Conservation (phyloP, 2,888 invertebrate species). For the Synergus gifuensis region DNA sequence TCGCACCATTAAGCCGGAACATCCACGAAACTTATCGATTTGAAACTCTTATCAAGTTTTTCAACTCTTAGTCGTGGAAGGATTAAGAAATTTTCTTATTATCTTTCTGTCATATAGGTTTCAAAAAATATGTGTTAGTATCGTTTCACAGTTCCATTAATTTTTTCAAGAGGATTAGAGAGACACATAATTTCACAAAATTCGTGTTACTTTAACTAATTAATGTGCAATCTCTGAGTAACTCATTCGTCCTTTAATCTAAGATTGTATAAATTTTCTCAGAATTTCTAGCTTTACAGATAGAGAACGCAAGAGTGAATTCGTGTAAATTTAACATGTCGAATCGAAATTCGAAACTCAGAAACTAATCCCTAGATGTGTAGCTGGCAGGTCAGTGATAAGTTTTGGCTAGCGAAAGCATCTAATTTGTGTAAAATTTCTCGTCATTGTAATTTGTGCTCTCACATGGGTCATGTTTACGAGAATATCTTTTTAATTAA, state of each 20-base stretch:
- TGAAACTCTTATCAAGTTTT: slow-evolving; percentile 44
- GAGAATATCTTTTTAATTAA: background rate
- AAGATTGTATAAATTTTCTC: background rate
- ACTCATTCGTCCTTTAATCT: background rate
- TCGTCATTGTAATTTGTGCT: slow-evolving; percentile 18
- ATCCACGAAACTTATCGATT: slow-evolving; percentile 48
- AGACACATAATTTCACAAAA: background rate
- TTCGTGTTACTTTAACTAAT: background rate
- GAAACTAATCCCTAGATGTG: slow-evolving; percentile 38
- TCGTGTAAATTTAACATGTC: slow-evolving; percentile 29
- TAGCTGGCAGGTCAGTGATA: slow-evolving; percentile 18
- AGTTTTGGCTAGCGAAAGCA: slow-evolving; percentile 14
- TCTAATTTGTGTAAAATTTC: slow-evolving; percentile 22
- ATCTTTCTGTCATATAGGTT: background rate
- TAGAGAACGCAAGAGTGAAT: slow-evolving; percentile 1
- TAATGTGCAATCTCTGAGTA: background rate
- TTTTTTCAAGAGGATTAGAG: background rate
- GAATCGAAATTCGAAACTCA: slow-evolving; percentile 28
- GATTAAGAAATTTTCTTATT: slow-evolving; percentile 17
- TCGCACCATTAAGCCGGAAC: slow-evolving; percentile 51
- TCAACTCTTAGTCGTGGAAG: slow-evolving; percentile 7
- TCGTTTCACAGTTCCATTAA: background rate
- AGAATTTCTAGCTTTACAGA: background rate
- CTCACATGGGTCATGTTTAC: background rate
- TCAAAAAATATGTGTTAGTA: background rate